phyloP scores from a whole-genome alignment of 2,797 vertebrate genomes.

The Sandelia bainsii region DNA sequence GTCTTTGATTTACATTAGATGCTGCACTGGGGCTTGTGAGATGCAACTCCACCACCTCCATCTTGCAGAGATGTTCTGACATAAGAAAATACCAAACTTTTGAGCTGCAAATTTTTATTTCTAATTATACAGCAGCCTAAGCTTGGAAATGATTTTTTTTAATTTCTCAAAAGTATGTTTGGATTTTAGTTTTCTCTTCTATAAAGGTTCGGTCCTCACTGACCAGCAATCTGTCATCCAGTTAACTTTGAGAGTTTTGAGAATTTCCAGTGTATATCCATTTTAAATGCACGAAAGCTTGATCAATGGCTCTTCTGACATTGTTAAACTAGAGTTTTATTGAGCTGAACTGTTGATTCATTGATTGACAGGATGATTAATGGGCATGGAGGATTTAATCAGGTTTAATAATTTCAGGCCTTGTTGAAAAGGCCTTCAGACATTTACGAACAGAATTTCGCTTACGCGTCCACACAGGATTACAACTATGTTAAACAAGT shows the following conservation, averaged over 20 bases:
- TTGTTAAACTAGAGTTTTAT: slow-evolving; percentile 53
- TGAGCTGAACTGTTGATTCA: slow-evolving; percentile 62
- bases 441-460: background rate
- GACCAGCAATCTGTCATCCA: slow-evolving; percentile 31
- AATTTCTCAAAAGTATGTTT: slow-evolving; percentile 8
- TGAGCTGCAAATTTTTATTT: too few relatives aligned
- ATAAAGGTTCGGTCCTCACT: slow-evolving; percentile 18
- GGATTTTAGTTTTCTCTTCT: slow-evolving; percentile 7
- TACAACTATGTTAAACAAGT: slow-evolving; percentile 18
- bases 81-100: too few relatives aligned
- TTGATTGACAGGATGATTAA: slow-evolving; percentile 66
- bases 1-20: too few relatives aligned
- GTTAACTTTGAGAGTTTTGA: slow-evolving; percentile 10
- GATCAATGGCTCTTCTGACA: slow-evolving; percentile 49
- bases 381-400: slow-evolving; percentile 20
- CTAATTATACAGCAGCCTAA: too few relatives aligned
- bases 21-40: too few relatives aligned
- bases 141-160: too few relatives aligned
- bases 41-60: too few relatives aligned
- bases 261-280: slow-evolving; percentile 19
- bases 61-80: too few relatives aligned
- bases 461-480: background rate
- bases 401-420: background rate
- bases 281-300: slow-evolving; percentile 32
- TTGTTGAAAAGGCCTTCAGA: slow-evolving; percentile 1